These are phyloP conservation scores for Sinocyclocheilus grahami DNA, from an alignment of 2,113 vertebrate species.

Conservation along the genomic window DNA sequence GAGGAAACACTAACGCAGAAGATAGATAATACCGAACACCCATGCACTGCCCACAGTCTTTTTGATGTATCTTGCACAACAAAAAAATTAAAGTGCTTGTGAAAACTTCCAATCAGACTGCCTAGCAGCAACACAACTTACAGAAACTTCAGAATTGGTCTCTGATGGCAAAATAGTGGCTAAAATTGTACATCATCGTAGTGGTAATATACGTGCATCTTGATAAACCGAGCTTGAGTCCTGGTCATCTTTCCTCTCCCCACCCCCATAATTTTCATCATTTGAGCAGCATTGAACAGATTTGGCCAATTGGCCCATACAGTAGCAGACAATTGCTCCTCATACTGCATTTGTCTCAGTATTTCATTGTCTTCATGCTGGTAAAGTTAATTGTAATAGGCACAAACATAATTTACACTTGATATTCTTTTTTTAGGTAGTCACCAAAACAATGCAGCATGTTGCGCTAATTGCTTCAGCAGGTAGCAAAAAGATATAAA, in stretches of 20 bases:
- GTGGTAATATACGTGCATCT: too few relatives aligned
- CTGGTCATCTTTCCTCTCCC: too few relatives aligned
- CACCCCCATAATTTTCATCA: neutral
- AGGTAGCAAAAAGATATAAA: neutral
- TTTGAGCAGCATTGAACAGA: neutral
- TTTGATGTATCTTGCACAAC: neutral
- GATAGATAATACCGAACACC: too few relatives aligned
- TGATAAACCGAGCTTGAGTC: too few relatives aligned
- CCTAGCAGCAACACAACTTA: neutral
- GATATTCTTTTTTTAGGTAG: neutral
- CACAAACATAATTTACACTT: neutral
- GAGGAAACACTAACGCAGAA: constrained; percentile 53
- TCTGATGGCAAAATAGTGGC: too few relatives aligned
- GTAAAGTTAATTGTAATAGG: neutral
- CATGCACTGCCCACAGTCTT: neutral
- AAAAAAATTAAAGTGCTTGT: too few relatives aligned
- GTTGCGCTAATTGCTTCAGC: neutral
- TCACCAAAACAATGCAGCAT: neutral
- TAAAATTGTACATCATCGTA: too few relatives aligned
- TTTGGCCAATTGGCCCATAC: neutral
- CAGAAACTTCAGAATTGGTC: neutral
- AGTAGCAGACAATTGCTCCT: neutral
- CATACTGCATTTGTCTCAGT: neutral
- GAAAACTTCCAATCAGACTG: neutral
- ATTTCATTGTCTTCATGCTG: neutral